Evolutionary conservation across 2,797 vertebrate species (phyloP).

Genomic region (Falco biarmicus): DNA sequence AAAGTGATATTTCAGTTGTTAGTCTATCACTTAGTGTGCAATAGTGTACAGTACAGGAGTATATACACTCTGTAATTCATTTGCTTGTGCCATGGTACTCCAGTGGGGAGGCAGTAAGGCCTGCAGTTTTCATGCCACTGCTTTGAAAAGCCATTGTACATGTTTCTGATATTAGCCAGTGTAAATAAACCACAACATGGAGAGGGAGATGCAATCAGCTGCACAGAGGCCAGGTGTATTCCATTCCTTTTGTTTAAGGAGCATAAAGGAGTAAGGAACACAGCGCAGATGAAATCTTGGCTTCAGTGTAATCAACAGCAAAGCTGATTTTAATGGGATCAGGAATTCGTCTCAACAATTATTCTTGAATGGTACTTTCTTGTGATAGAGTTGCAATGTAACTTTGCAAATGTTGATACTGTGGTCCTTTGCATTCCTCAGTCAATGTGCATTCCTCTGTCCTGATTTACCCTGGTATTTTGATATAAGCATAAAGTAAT

Average conservation of each 20-base stretch:
- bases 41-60: neutral
- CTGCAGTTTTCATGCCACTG: neutral
- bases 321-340: neutral
- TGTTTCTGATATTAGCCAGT: neutral
- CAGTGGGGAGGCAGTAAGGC: neutral
- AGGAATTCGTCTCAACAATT: neutral
- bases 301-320: neutral
- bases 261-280: neutral
- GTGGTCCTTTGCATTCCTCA: neutral
- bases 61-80: accelerated
- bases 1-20: neutral
- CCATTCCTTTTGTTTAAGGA: neutral
- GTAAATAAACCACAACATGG: neutral
- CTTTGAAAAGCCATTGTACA: neutral
- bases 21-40: neutral
- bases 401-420: neutral
- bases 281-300: neutral
- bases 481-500: neutral
- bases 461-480: neutral
- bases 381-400: accelerated
- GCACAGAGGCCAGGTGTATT: neutral
- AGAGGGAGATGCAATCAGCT: neutral
- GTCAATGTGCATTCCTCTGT: neutral
- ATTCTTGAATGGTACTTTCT: neutral
- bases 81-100: neutral